Evolutionary conservation across 2,888 invertebrate genomes (phyloP), one percentile per base, ranked within the genome.

Genomic region (Agriotes lineatus): DNA sequence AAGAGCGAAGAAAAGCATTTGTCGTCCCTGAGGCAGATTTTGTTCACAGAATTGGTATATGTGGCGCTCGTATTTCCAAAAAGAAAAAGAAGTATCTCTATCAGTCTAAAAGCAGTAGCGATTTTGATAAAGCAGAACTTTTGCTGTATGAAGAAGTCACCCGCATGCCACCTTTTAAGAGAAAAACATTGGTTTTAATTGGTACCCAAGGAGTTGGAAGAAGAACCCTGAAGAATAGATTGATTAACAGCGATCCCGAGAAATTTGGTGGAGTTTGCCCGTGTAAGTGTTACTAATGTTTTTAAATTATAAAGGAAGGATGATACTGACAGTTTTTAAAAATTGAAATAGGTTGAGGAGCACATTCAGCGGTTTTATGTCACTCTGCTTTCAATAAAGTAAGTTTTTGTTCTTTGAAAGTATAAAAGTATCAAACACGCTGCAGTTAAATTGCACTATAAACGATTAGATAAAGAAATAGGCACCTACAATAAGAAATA

Each of bases 1-100:
- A 97, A 82, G 97, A 98, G 83, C 87, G 97, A 72, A 89, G 98
- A 67, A 97, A 97, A 83, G 97, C 98, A 0, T 98, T 96, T 83
- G 97, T 98, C 0, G 91, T 94, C 16, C 97, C 97, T 0, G 97
- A 98, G 83, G 96, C 96, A 4, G 97, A 98, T 84, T 97, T 96
- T 83, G 96, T 96, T 16, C 96, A 96, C 83, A 96, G 95, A 85
- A 95, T 96, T 80, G 92, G 95, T 80, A 95, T 96, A 79, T 96
- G 96, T 81, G 96, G 95, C 62, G 93, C 94, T n/a, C 86, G 93
- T 85, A 92, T 91, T 80, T 68, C 70, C 1, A 73, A 75, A 22
- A 82, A 80, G 71, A 83, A 83, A 72, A 84, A 85, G 77, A 84
- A 83, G 69, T 83, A 83, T 67, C 81, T 83, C 18, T 78, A 73